These are phyloP conservation scores for Andrena praecox DNA, from an alignment of 2,888 invertebrate species.

Conservation along the genomic window DNA sequence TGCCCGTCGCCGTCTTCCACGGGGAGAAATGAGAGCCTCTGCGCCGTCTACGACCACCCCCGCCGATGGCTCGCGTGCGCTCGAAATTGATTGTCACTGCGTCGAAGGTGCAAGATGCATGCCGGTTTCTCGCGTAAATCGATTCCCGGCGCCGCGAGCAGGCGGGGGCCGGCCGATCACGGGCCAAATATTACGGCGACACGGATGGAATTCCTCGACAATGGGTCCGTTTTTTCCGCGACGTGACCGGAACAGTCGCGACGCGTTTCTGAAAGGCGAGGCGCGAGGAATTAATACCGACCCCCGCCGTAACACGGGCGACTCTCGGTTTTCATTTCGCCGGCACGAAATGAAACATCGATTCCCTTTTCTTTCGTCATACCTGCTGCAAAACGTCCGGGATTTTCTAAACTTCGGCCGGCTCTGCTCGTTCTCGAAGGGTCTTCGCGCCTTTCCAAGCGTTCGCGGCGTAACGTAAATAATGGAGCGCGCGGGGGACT, in stretches of 20 bases:
- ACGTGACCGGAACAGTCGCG: conserved; percentile 43
- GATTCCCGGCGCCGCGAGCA: conserved; percentile 35
- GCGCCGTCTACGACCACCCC: conserved; percentile 11
- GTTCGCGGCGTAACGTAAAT: not conserved
- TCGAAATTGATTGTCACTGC: conserved; percentile 73
- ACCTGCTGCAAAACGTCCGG: not conserved
- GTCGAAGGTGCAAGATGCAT: conserved; percentile 69
- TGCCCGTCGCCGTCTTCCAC: conserved; percentile 31
- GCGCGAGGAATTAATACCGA: conserved; percentile 45
- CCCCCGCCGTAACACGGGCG: conserved; percentile 32
- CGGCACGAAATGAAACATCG: conserved; percentile 40
- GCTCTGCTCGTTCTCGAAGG: not conserved
- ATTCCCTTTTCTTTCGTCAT: conserved; percentile 10
- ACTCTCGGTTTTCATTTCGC: conserved; percentile 50
- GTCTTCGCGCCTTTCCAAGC: not conserved
- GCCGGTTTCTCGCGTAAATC: conserved; percentile 55
- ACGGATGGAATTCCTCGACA: conserved; percentile 18
- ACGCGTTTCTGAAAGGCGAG: conserved; percentile 17
- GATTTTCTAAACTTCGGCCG: too few relatives aligned
- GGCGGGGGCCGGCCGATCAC: conserved; percentile 36
- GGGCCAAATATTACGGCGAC: conserved; percentile 52
- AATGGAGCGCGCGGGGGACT: too few relatives aligned
- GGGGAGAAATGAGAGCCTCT: conserved; percentile 55
- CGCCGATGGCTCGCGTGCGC: conserved; percentile 31
- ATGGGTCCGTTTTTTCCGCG: conserved; percentile 15